Base-by-base conservation (phyloP, 2,113 vertebrate genomes). In the Sardina pilchardus region DNA sequence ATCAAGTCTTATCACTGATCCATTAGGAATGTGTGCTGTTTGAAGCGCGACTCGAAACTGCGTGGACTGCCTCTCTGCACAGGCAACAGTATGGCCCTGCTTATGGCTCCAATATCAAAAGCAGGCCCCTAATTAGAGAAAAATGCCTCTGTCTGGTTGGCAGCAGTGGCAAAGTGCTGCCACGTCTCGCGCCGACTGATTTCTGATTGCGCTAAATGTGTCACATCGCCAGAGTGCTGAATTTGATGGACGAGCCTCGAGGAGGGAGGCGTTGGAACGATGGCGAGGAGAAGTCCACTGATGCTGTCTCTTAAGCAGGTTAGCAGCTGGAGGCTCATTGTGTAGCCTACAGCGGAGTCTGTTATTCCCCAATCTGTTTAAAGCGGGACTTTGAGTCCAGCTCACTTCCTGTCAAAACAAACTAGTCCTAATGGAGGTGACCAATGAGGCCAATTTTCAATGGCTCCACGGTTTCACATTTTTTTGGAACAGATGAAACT, bases 121-220 rank as follows among this genome's bases (percentile, higher is more conserved):
- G 87, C 14, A 4, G 75, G 12, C 85, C 85, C 85, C 85, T 87
- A 87, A 88, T 90, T 82, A 89, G 82, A 44, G 26, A 30, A 83
- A 87, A 85, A 82, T 47, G 87, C 83, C 59, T 71, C 84, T 63
- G 16, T 80, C 75, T 81, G 56, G 42, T 84, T 85, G 56, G 81
- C 83, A 85, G 75, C 85, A 44, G 83, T 42, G 81, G 36, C 82
- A 71, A 44, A 81, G 26, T 36, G 17, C 39, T 34, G 50, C 87
- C 84, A 88, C 83, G 67, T 42, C 42, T 47, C 17, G 59, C 78
- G 63, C 6, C 63, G 84, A 87, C 89, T 85, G 82, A 89, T 90
- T 88, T 90, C 81, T 88, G 91, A 86, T 92, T 90, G 91, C 89
- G 85, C 81, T 87, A 86, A 81, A 90, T 93, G 92, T 89, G 89